Percentiles rank a stretch among this genome's conserved stretches.
Evolutionary conservation across 2,113 vertebrate genomes (phyloP).

Genomic region (Coryphaenoides rupestris): DNA sequence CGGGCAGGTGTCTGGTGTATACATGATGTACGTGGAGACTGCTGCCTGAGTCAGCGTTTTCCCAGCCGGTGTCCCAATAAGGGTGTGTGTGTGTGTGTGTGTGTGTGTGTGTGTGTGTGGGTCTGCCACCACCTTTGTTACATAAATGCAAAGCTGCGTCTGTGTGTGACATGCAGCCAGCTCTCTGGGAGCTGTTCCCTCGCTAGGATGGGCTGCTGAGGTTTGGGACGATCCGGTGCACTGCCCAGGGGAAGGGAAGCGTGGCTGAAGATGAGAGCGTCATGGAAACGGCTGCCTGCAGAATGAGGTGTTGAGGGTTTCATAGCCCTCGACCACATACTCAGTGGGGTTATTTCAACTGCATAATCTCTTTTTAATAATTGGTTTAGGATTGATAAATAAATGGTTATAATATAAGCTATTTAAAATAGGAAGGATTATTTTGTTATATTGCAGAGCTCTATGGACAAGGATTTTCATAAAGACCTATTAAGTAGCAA

Average conservation of each 20-base stretch:
- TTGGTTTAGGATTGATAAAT: too few species aligned
- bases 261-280: constrained; percentile 31
- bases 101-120: too few species aligned
- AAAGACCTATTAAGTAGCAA: constrained; percentile 32
- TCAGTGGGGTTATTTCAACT: background rate
- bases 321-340: too few species aligned
- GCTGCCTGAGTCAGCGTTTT: too few species aligned
- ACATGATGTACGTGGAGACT: too few species aligned
- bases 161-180: background rate
- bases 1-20: too few species aligned
- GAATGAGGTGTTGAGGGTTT: constrained; percentile 12
- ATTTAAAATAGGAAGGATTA: too few species aligned
- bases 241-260: constrained; percentile 6
- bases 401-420: too few species aligned
- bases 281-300: constrained; percentile 35
- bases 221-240: too few species aligned
- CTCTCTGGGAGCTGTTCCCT: constrained; percentile 2
- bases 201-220: background rate
- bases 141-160: background rate
- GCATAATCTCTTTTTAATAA: background rate
- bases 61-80: background rate
- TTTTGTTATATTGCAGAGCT: too few species aligned
- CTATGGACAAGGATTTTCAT: too few species aligned
- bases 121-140: background rate
- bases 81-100: background rate